Base-by-base conservation (phyloP, 2,888 invertebrate genomes). In the Norana najaformis region DNA sequence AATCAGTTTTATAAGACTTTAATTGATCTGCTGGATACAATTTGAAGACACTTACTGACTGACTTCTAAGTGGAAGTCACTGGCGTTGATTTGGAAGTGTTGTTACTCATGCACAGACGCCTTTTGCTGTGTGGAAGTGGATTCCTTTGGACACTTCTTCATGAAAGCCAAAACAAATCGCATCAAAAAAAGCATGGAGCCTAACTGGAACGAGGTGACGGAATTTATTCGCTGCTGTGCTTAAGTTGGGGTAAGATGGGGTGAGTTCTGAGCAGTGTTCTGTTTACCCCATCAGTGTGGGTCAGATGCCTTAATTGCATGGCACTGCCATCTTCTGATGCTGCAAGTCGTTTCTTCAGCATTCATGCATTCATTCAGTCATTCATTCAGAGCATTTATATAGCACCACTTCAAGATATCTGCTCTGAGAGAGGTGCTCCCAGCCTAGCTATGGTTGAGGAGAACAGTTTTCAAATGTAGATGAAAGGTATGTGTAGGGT, bases 141-240 rank as follows among this genome's bases (percentile, higher is more conserved):
- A 98, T 94, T 98, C 98, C 88, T 98, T 98, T 95, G 98, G 98
- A 0, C 98, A 98, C 94, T 98, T 98, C 95, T 98, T 98, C 95
- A 97, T 98, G 93, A 97, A 98, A 94, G 98, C 97, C 85, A 97
- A 97, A 95, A 98, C 98, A 91, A 97, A 97, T 95, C 96, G 97
- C 93, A 96, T 97, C 89, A 96, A 96, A 20, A 91, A 92, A 39
- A 91, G 93, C 89, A 96, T 96, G 20, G 96, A 96, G 93, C 97
- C 97, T 53, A 95, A 96, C 11, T 98, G 97, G 97, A 97, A 97
- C 94, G 98, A 98, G 92, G 93, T 93, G 41, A 91, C 4, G 18
- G 20, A 85, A 85, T 38, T 88, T 38, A 38, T 47, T 47, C 13
- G 47, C 47, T 47, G 20, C 23, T 47, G 23, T 47, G 23, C 47